These are phyloP conservation scores for Sinodicranocentrus sp. DNA, from an alignment of 2,888 invertebrate species.

Conservation along the genomic window DNA sequence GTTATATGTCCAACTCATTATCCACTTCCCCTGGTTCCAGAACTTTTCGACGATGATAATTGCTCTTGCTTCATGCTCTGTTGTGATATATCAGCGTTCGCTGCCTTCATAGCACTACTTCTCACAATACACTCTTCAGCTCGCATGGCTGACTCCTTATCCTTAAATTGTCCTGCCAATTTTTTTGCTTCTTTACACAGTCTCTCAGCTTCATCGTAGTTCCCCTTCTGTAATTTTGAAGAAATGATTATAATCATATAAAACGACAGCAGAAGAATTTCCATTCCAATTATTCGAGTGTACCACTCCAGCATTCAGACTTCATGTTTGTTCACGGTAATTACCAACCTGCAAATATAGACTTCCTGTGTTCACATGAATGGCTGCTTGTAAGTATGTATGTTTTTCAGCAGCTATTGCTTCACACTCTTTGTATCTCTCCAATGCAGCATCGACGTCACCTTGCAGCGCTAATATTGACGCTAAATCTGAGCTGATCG, in stretches of 20 bases:
- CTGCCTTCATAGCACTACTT: slow-evolving; percentile 27
- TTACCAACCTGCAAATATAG: slow-evolving; percentile 74
- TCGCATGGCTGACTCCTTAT: slow-evolving; percentile 69
- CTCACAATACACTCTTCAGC: slow-evolving; percentile 73
- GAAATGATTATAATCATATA: not conserved
- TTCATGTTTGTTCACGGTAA: slow-evolving; percentile 2
- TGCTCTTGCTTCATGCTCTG: not conserved
- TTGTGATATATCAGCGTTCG: slow-evolving; percentile 4
- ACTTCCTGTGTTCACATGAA: slow-evolving; percentile 74
- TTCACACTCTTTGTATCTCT: slow-evolving; percentile 69
- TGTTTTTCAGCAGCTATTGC: slow-evolving; percentile 72
- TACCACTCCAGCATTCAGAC: not conserved
- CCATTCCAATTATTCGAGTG: no score
- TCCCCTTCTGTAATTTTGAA: slow-evolving; percentile 71
- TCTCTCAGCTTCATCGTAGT: slow-evolving; percentile 72
- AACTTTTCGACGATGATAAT: not conserved
- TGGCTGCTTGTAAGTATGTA: slow-evolving; percentile 69
- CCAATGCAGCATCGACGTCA: slow-evolving; percentile 72
- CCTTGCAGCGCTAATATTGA: slow-evolving; percentile 73
- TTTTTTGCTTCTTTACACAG: slow-evolving; percentile 73
- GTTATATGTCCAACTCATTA: no score
- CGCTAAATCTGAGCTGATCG: slow-evolving; percentile 68
- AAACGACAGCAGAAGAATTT: not conserved
- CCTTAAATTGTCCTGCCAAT: slow-evolving; percentile 68
- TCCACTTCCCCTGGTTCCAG: no score